Evolutionary conservation across 1,140 invertebrate species (phyloP), one percentile per base, ranked within the genome.

Genomic region (Spodoptera litura): DNA sequence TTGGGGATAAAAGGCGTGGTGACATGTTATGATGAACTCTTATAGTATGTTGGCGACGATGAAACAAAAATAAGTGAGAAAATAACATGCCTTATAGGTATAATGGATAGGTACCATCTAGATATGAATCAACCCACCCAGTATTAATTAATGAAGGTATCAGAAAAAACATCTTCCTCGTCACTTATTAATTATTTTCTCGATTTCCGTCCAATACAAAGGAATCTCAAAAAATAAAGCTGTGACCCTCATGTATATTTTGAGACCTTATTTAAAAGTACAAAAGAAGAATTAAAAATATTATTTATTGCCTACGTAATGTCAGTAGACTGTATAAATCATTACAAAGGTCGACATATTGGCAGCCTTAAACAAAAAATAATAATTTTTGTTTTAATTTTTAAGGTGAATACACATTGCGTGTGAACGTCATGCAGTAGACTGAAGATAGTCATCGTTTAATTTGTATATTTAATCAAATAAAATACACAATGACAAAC

Each of bases 271-370:
- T 75, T 56, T 56, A 68, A 56, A 49, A 61, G 35, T 44, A 62
- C 59, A 75, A 75, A 75, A 75, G 73, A 75, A 75, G 73, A 75
- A 75, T 75, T 75, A 44, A 75, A 75, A 74, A 53, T 79, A 79
- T 79, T 74, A 79, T 79, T 79, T 79, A 79, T 79, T 68, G 61
- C 12, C 52, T 35, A 38, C 35, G 59, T 73, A 79, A 79, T 79
- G 78, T 35, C 78, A 52, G 25, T 56, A 12, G 78, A 74, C 59
- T 79, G 35, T 56, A 73, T 79, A 79, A 79, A 74, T 79, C 78
- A 79, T 25, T 56, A 20, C 13, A 79, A 79, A 79, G 78, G 78
- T 79, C 70, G 61, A 13, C 11, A 53, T 58, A 66, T 73, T 59
- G 59, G 51, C 25, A 15, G 61, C 56, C 53, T 77, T 56, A 52